Conservation (phyloP, 2,797 vertebrate species). For the Acipenser ruthenus region DNA sequence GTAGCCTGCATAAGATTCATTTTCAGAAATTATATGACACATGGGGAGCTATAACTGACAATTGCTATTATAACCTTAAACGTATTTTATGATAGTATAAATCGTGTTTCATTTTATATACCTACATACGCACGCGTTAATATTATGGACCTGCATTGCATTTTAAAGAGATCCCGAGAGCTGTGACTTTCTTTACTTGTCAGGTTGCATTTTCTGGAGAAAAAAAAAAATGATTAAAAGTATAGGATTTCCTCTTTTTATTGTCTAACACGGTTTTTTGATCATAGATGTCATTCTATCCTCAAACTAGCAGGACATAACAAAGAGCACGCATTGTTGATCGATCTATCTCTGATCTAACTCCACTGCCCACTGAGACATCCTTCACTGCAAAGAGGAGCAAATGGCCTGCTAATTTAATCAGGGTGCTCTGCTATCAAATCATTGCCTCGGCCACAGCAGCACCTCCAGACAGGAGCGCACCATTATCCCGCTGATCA, state of each 20-base stretch:
- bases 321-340: constrained; percentile 38
- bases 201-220: constrained; percentile 2
- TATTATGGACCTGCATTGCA: too few species aligned
- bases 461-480: constrained; percentile 63
- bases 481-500: constrained; percentile 74
- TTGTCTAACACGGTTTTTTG: constrained; percentile 8
- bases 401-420: constrained; percentile 94
- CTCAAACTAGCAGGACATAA: constrained; percentile 17
- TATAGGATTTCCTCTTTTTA: constrained; percentile 27
- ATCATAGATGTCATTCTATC: background rate
- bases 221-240: constrained; percentile 6
- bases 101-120: too few species aligned
- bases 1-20: too few species aligned
- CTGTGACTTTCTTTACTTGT: constrained; percentile 1
- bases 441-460: constrained; percentile 71
- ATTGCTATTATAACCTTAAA: too few species aligned
- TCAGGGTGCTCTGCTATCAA: constrained; percentile 79
- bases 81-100: too few species aligned
- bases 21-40: too few species aligned
- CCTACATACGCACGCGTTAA: too few species aligned
- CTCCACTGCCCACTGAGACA: constrained; percentile 58
- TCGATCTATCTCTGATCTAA: constrained; percentile 55
- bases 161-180: too few species aligned
- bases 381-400: constrained; percentile 65
- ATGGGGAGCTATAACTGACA: too few species aligned